phyloP scores from a whole-genome alignment of 2,797 vertebrate species.

The Cyclura pinguis region DNA sequence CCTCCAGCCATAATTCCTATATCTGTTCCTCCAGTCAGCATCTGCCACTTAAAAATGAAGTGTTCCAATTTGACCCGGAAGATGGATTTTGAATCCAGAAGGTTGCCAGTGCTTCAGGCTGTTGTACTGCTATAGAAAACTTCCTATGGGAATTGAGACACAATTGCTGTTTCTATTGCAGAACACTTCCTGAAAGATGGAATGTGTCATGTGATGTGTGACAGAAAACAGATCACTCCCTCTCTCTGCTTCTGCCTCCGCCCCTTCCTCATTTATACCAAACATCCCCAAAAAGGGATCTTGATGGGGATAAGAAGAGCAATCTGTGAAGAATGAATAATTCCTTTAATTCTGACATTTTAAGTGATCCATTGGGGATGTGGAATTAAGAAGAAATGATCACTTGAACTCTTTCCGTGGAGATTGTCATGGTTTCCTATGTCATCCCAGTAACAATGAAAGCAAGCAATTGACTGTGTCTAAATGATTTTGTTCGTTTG shows the following conservation, averaged over 20 bases:
- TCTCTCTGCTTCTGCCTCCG: no score
- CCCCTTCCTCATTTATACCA: background rate
- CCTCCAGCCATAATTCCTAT: constrained; percentile 13
- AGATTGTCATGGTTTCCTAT: background rate
- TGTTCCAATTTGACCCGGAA: constrained; percentile 39
- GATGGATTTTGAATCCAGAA: constrained; percentile 34
- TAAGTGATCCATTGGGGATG: no score
- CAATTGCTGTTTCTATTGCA: background rate
- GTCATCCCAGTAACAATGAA: background rate
- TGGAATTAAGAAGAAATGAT: background rate
- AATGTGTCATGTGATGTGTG: background rate
- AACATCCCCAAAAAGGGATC: background rate
- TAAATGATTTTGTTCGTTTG: background rate
- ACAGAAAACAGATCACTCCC: background rate
- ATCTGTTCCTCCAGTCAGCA: constrained; percentile 21
- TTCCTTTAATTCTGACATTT: no score
- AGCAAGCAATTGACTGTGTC: background rate
- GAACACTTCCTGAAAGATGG: background rate
- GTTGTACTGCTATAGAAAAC: background rate
- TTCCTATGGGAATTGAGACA: constrained; percentile 15
- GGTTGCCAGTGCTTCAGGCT: constrained; percentile 7
- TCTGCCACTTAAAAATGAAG: background rate
- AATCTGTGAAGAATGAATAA: background rate
- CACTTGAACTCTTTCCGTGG: background rate
- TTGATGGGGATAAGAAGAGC: background rate